Percentiles rank a stretch among this genome's conserved stretches.
These are phyloP conservation scores for Salvelinus fontinalis DNA, from an alignment of 2,113 vertebrate genomes.

Conservation along the genomic window DNA sequence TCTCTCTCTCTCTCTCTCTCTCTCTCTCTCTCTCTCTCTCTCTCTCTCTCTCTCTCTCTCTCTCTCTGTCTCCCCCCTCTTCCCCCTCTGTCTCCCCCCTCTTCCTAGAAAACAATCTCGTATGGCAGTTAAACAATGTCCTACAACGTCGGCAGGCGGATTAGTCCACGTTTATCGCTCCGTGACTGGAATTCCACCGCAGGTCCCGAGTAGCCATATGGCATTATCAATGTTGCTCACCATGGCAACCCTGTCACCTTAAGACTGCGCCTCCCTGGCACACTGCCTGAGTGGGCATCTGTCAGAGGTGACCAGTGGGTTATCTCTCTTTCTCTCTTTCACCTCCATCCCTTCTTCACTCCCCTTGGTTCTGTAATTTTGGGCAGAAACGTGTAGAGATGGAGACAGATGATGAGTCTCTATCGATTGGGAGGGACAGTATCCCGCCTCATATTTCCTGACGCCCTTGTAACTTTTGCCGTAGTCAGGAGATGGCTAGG, in stretches of 20 bases:
- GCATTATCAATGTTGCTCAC: constrained; percentile 63
- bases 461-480: constrained; percentile 32
- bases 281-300: constrained; percentile 57
- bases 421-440: constrained; percentile 9
- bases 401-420: constrained; percentile 21
- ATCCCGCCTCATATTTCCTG: constrained; percentile 21
- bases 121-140: constrained; percentile 45
- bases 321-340: constrained; percentile 37
- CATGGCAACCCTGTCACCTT: constrained; percentile 65
- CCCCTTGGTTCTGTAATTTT: constrained; percentile 16
- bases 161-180: constrained; percentile 55
- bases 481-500: constrained; percentile 4
- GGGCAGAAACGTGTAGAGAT: constrained; percentile 35
- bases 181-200: constrained; percentile 55
- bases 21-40: neutral
- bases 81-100: neutral
- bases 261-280: constrained; percentile 64
- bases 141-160: constrained; percentile 45
- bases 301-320: constrained; percentile 49
- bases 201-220: constrained; percentile 56
- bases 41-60: neutral
- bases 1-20: neutral
- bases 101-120: constrained; percentile 32
- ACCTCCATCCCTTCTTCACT: neutral
- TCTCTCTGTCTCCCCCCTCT: neutral